Conservation (phyloP, 2,888 invertebrate species). For the Helobdella robusta region DNA sequence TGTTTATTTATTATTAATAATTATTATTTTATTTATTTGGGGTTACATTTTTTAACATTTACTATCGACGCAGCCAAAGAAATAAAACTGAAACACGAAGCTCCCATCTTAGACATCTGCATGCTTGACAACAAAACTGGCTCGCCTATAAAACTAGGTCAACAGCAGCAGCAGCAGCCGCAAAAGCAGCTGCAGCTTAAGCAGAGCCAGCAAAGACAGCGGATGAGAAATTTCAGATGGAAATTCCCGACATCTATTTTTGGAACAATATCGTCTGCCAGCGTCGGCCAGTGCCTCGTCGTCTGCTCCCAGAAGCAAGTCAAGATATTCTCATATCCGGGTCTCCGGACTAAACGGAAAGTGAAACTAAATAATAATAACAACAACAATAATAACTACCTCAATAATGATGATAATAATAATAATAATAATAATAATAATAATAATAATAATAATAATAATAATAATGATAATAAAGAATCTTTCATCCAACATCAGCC, state of each 20-base stretch:
- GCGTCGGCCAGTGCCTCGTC: slow-evolving; percentile 10
- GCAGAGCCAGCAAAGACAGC: background rate
- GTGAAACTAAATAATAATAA: background rate
- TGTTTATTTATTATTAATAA: background rate
- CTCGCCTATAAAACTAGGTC: background rate
- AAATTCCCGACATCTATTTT: slow-evolving; percentile 14
- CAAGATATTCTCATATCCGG: slow-evolving; percentile 25
- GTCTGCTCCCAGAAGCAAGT: slow-evolving; percentile 26
- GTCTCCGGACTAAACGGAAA: slow-evolving; percentile 16
- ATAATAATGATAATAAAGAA: background rate
- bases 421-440: background rate
- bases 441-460: background rate
- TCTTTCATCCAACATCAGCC: background rate
- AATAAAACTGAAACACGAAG: slow-evolving; percentile 21
- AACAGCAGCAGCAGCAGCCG: background rate
- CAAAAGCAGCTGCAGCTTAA: background rate
- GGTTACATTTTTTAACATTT: background rate
- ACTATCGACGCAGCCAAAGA: slow-evolving; percentile 12
- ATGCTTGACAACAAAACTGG: slow-evolving; percentile 12
- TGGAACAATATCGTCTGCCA: background rate
- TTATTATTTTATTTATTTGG: background rate
- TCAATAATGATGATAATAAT: background rate
- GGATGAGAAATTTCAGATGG: background rate
- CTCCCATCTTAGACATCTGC: slow-evolving; percentile 20
- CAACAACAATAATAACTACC: no score